Conservation (phyloP, 2,113 vertebrate species). For the Naja naja region DNA sequence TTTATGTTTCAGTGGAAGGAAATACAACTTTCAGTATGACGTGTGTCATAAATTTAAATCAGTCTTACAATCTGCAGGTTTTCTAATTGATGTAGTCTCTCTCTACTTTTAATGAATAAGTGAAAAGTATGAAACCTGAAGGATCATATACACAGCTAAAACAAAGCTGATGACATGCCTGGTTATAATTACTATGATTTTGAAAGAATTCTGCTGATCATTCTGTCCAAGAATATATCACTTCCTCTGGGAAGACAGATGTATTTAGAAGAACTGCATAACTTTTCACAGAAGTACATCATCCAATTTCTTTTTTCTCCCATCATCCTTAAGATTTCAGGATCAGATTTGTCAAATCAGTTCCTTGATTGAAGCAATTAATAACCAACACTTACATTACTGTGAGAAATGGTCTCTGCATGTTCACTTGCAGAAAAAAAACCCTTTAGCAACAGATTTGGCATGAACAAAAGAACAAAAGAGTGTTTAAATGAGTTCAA, state of each 20-base stretch:
- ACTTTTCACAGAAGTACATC: background rate
- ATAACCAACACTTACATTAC: background rate
- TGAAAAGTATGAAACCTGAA: background rate
- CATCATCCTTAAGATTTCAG: background rate
- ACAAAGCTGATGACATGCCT: background rate
- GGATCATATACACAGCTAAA: background rate
- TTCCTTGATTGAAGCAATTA: background rate
- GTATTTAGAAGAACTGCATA: too few species aligned
- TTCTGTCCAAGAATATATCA: background rate
- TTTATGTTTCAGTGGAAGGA: background rate
- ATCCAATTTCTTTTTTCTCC: background rate
- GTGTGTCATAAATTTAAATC: background rate
- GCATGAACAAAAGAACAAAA: background rate
- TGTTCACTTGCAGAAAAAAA: background rate
- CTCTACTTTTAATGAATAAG: background rate
- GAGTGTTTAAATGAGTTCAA: background rate
- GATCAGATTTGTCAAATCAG: background rate
- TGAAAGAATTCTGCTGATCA: background rate
- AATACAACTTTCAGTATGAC: background rate
- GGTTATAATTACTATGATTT: rapidly evolving
- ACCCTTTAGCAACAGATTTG: background rate
- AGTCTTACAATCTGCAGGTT: background rate
- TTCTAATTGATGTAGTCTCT: background rate
- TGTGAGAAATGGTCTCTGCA: background rate
- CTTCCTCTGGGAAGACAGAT: background rate